phyloP scores from a whole-genome alignment of 2,797 vertebrate genomes.

The Erethizon dorsatum region DNA sequence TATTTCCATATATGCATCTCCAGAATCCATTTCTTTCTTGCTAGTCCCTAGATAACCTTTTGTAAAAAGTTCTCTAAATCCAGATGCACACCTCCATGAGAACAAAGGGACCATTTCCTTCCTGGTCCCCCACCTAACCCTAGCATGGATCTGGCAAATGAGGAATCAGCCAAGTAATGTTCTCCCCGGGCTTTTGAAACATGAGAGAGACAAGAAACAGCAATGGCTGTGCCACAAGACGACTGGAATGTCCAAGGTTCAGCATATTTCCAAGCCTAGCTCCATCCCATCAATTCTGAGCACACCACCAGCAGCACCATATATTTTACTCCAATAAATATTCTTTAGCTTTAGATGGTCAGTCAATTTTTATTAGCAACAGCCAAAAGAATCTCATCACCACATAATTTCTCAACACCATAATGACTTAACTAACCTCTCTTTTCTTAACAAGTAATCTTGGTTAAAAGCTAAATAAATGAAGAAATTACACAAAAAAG shows the following conservation, averaged over 20 bases:
- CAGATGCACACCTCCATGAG: background rate
- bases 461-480: constrained; percentile 42
- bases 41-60: background rate
- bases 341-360: background rate
- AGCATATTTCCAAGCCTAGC: background rate
- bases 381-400: background rate
- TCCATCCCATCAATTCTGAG: background rate
- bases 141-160: background rate
- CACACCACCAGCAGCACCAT: background rate
- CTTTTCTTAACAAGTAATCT: constrained; percentile 2
- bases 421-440: background rate
- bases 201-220: background rate
- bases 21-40: background rate
- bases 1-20: background rate
- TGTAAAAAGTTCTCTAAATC: background rate
- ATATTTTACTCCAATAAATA: background rate
- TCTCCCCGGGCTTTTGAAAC: background rate
- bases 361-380: constrained; percentile 12
- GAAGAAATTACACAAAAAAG: constrained; percentile 40
- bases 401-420: background rate
- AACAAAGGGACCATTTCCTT: background rate
- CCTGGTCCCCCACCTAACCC: background rate
- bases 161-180: background rate
- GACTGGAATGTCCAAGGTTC: background rate
- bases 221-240: background rate